These are phyloP conservation scores for Stichodactyla helianthus DNA, from an alignment of 64 coral and sea anemone genomes.

Conservation along the genomic window DNA sequence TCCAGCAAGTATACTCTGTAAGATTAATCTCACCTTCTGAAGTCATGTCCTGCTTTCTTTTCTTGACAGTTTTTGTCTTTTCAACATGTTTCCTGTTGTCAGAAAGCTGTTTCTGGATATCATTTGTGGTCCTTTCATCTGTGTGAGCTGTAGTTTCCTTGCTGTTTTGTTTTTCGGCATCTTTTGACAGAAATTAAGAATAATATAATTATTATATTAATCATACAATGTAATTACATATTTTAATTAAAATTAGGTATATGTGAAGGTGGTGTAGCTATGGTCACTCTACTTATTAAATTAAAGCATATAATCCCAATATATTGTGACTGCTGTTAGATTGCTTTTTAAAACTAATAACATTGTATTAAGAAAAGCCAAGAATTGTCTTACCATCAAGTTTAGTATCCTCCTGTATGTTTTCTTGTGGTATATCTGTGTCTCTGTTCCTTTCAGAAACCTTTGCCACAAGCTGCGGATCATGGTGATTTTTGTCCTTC, in stretches of 20 bases:
- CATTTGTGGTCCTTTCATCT: background rate
- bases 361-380: background rate
- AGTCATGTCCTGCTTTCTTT: background rate
- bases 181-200: background rate
- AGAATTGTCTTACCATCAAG: background rate
- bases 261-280: too few species aligned
- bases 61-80: background rate
- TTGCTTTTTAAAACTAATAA: too few species aligned
- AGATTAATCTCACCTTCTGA: background rate
- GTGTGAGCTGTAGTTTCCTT: background rate
- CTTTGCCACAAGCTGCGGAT: background rate
- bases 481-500: background rate
- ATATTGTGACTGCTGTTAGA: too few species aligned
- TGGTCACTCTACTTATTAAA: too few species aligned
- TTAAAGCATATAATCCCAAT: too few species aligned
- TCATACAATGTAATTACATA: too few species aligned
- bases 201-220: too few species aligned
- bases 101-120: background rate
- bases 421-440: background rate
- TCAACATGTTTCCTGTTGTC: background rate
- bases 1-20: background rate
- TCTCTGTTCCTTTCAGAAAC: slow-evolving; percentile 19
- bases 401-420: background rate
- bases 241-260: too few species aligned
- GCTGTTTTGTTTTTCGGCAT: background rate